Conservation (phyloP, 2,888 invertebrate species). For the Volucella inanis region DNA sequence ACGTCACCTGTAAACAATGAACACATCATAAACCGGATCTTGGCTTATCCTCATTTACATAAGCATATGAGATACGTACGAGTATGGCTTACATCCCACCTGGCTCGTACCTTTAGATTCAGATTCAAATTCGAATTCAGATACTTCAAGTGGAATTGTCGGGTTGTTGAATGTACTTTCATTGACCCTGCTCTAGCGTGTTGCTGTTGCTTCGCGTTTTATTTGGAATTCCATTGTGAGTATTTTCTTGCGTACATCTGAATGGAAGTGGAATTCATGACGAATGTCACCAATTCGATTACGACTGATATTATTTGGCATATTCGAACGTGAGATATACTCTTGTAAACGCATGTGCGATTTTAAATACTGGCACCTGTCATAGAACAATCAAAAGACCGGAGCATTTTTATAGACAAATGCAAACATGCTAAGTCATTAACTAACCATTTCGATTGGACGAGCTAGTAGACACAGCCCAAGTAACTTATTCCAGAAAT, state of each 20-base stretch:
- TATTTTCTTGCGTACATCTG: neutral
- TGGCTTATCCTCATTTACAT: slow-evolving; percentile 46
- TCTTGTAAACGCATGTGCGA: neutral
- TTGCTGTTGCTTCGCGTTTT: slow-evolving; percentile 16
- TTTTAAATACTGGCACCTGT: neutral
- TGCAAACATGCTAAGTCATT: slow-evolving; percentile 4
- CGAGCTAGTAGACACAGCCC: neutral
- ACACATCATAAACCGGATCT: slow-evolving; percentile 59
- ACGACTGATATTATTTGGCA: slow-evolving; percentile 2
- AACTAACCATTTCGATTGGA: slow-evolving; percentile 2
- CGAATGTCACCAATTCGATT: slow-evolving; percentile 27
- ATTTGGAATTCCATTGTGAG: neutral
- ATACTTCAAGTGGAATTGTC: slow-evolving; percentile 20
- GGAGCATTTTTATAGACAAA: neutral
- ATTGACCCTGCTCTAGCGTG: slow-evolving; percentile 27
- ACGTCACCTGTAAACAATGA: slow-evolving; percentile 60
- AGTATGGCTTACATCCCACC: slow-evolving; percentile 15
- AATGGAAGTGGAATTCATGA: slow-evolving; percentile 25
- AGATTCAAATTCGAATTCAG: neutral
- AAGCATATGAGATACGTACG: neutral
- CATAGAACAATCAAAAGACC: neutral
- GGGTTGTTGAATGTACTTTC: slow-evolving; percentile 19
- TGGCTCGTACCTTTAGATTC: neutral
- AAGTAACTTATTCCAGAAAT: no score
- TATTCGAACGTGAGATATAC: no score